Evolutionary conservation across 2,113 vertebrate species (phyloP), one percentile per base, ranked within the genome.

Genomic region (Psittacus erithacus): DNA sequence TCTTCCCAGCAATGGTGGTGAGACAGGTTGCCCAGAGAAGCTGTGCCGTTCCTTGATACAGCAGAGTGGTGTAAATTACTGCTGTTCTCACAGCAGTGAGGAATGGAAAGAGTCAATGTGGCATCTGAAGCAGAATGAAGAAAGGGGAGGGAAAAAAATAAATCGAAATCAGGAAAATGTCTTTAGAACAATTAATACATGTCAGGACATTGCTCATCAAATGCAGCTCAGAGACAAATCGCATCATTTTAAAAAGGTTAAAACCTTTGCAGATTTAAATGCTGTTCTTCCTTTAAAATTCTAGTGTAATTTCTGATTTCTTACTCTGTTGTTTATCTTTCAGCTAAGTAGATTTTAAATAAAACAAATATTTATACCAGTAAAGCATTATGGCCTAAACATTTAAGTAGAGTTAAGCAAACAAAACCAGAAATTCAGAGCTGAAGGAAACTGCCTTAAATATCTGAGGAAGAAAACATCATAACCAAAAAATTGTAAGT

Each of bases 331-430:
- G 68, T 74, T 93, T 91, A 63, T 86, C 84, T 94, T 90, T 46
- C 74, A 25, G 63, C 62, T 90, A 90, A 93, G 76, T 77, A 29
- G 79, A 77, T 80, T 89, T 94, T 81, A 93, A 93, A 77, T 80
- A 88, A 93, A 93, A 80, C 82, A 95, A 93, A 96, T 87, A 90
- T 88, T 95, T 94, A 83, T n/a, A 20, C 17, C 4, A 4, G 20
- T 33, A 67, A 86, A 95, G 35, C 20, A 3, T 13, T 46, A 41
- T 12, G 11, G 43, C 23, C 53, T 70, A 83, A 91, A 35, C 90
- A 87, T 93, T 90, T 92, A 90, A 15, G 55, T 24, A 59, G 46
- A 70, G 46, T 16, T 46, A 79, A 89, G 46, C 46, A 93, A 91
- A 94, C 39, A 71, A 57, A 81, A 6, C n/a, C 25, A 4, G 78